Evolutionary conservation across 2,888 invertebrate species (phyloP), one percentile per base, ranked within the genome.

Genomic region (Nephrocerus scutellatus): DNA sequence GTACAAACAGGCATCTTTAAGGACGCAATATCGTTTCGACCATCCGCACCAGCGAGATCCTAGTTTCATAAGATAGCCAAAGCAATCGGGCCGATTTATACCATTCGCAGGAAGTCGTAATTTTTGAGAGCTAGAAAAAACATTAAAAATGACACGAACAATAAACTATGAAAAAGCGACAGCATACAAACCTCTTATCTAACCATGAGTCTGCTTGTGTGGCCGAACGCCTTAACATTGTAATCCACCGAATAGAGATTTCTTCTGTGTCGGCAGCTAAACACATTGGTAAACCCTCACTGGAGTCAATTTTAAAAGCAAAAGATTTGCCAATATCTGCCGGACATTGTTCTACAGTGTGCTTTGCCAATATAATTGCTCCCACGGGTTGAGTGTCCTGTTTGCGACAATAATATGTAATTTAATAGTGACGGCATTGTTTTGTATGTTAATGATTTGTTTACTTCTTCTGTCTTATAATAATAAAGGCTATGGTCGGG

Each of bases 1-100:
- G 71, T 91, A 95, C 16, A 95, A 75, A 54, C 91, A 91, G 28
- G 92, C 95, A 65, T 93, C 92, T 67, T 93, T 95, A 30, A 95
- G 75, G 22, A 96, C 87, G 72, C 92, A 93, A 71, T 91, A 95
- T 36, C 91, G 77, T 57, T 86, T 81, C 44, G 84, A 84, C 92
- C 93, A 95, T 14, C 86, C 83, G 59, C 86, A 84, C 74, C 88
- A 85, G 55, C 84, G 82, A 43, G 81, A 84, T 34, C 84, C 83
- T 48, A 92, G 74, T 70, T 92, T 92, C 70, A 82, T 80, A 41
- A 95, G 75, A 66, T 86, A 87, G n/a, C 95, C 95, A 60, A 85
- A 86, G 69, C 93, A 95, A 62, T 95, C 93, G 0, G 92, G 87
- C 43, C 84, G 74, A 12, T 79, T 75, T 45, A 93, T 82, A 23